A percentile compares a stretch with the other conserved stretches of the same genome.
Conservation (phyloP, 2,797 vertebrate genomes). For the Cirrhinus mrigala region DNA sequence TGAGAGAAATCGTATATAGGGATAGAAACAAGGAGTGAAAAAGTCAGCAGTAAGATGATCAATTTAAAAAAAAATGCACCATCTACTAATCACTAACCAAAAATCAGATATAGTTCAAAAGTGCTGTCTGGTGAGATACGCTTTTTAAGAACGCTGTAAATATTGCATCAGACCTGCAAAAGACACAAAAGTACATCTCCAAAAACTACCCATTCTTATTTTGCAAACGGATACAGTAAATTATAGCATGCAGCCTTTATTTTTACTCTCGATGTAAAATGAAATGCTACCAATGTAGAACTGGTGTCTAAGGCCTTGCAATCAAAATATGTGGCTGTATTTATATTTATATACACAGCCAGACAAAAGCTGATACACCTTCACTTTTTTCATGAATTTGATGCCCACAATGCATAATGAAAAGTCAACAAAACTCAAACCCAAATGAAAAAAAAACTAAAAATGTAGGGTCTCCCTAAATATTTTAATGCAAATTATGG, state of each 20-base stretch:
- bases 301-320: slow-evolving; percentile 69
- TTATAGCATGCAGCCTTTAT: slow-evolving; percentile 70
- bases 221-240: slow-evolving; percentile 71
- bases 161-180: slow-evolving; percentile 41
- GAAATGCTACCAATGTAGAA: slow-evolving; percentile 69
- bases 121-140: too few relatives aligned
- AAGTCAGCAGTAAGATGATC: neutral
- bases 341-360: slow-evolving; percentile 58
- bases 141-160: neutral
- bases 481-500: too few relatives aligned
- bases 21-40: neutral
- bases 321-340: slow-evolving; percentile 75
- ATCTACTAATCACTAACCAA: neutral
- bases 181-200: slow-evolving; percentile 44
- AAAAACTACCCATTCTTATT: slow-evolving; percentile 66
- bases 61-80: neutral
- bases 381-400: neutral
- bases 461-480: too few relatives aligned
- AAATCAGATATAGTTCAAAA: neutral
- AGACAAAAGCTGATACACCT: neutral
- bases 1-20: neutral
- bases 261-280: slow-evolving; percentile 61
- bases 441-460: too few relatives aligned
- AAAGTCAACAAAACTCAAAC: neutral
- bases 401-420: neutral